phyloP scores from a whole-genome alignment of 2,888 invertebrate species.

The Spialia ferax region DNA sequence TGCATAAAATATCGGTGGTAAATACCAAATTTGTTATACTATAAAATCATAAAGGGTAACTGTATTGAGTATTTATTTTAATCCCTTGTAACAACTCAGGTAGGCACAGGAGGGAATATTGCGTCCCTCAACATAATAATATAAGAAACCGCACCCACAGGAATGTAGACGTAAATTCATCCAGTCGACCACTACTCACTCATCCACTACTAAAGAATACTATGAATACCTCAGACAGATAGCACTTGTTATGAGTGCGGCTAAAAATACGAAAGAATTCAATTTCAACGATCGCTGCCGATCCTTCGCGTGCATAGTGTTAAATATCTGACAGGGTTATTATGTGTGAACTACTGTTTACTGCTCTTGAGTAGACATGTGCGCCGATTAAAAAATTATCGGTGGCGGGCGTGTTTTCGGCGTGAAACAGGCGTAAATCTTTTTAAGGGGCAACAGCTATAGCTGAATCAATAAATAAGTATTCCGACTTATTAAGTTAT shows the following conservation, averaged over 20 bases:
- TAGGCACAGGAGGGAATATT: background rate
- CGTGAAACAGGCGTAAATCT: background rate
- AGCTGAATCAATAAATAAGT: too few species aligned
- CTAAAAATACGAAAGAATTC: constrained; percentile 56
- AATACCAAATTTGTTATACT: too few species aligned
- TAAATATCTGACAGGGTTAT: constrained; percentile 63
- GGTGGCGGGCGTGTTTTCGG: too few species aligned
- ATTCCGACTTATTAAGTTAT: too few species aligned
- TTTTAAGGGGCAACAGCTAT: background rate
- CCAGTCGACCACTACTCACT: constrained; percentile 17
- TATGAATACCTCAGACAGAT: constrained; percentile 42
- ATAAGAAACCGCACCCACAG: constrained; percentile 17
- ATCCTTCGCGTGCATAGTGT: constrained; percentile 70
- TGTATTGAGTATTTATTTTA: background rate
- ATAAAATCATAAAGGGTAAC: too few species aligned
- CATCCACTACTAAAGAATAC: constrained; percentile 28
- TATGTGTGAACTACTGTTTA: constrained; percentile 53
- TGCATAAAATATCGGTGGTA: too few species aligned
- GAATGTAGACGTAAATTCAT: constrained; percentile 31
- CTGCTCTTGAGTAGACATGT: constrained; percentile 5
- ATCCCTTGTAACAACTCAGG: background rate
- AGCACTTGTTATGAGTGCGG: constrained; percentile 46
- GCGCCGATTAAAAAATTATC: too few species aligned
- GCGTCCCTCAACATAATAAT: background rate
- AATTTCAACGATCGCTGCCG: constrained; percentile 52